Evolutionary conservation across 1,140 invertebrate genomes (phyloP), one percentile per base, ranked within the genome.

Genomic region (Drosophila sp.): DNA sequence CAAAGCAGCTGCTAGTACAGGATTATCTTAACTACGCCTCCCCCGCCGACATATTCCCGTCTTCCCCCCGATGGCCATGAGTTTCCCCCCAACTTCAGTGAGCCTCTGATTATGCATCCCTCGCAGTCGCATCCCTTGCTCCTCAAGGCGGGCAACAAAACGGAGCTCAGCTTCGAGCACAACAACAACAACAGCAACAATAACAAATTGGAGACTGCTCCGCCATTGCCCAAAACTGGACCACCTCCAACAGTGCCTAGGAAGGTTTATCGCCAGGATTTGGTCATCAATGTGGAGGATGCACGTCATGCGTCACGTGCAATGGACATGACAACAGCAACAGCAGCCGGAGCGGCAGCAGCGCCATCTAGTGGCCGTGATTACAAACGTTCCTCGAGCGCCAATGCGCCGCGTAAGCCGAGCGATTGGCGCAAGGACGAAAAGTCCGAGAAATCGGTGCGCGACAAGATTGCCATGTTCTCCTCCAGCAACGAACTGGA

Each of bases 391-490:
- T 90, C 90, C 13, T 75, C 90, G 46, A 91, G 87, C 57, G 76
- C 78, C 5, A 67, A 64, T 11, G 50, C 72, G 8, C 45, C 81
- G 8, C 78, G 91, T 0, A 84, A 90, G 13, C 59, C 81, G n/a
- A 89, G 90, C 36, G 89, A 92, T 61, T 92, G 91, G 91, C 76
- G 95, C 92, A 95, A 96, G 80, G 95, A 96, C 84, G 95, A 95
- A 78, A 95, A 95, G 80, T 96, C 95, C 59, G 95, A 95, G 90
- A 94, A 94, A 54, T 96, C 96, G 75, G 96, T 97, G 13, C 94
- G 95, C 78, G 96, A 97, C 86, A 97, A 97, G 92, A 97, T 97
- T 79, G 96, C 96, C 38, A 96, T 97, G 95, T 97, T 97, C 91
- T 96, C 96, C 5, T 84, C 81, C 38, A 87, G 59, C 71, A 91